Evolutionary conservation across 2,113 vertebrate genomes (phyloP).

Genomic region (Emydocephalus ijimae): DNA sequence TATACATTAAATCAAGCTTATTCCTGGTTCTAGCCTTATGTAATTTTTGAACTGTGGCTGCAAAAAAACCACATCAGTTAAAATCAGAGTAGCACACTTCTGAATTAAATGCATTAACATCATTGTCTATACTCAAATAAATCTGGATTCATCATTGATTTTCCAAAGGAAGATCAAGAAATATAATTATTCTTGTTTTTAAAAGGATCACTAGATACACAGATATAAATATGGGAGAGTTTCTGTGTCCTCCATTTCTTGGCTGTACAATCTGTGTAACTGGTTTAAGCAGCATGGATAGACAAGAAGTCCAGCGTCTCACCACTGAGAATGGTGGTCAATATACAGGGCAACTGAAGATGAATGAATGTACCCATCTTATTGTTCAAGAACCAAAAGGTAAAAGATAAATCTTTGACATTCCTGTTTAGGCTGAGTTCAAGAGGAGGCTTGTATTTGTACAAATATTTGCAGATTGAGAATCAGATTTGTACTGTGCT

Average conservation of each 20-base stretch:
- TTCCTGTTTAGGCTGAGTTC: background rate
- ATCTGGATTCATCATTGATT: background rate
- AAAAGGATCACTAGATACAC: constrained; percentile 81
- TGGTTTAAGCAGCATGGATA: constrained; percentile 80
- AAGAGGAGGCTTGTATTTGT: background rate
- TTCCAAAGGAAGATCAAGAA: background rate
- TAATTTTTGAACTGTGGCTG: background rate
- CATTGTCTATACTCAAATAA: background rate
- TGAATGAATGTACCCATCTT: constrained; percentile 97
- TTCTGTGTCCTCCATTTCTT: constrained; percentile 83
- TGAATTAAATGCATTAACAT: background rate
- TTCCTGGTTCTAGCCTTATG: background rate
- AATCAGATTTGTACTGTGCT: background rate
- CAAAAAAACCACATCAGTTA: background rate
- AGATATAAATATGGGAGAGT: constrained; percentile 80
- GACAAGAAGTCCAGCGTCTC: constrained; percentile 87
- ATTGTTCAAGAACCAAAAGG: constrained; percentile 92
- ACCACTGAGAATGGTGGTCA: constrained; percentile 82
- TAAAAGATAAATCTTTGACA: constrained; percentile 37
- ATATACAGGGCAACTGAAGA: constrained; percentile 91
- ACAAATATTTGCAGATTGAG: background rate
- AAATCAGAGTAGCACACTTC: background rate
- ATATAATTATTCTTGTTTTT: constrained; percentile 1
- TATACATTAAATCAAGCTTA: background rate
- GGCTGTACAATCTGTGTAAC: constrained; percentile 94